A percentile compares a stretch with the other conserved stretches of the same genome.
Conservation (phyloP, 1,140 invertebrate species). For the Scaptomyza pallida region DNA sequence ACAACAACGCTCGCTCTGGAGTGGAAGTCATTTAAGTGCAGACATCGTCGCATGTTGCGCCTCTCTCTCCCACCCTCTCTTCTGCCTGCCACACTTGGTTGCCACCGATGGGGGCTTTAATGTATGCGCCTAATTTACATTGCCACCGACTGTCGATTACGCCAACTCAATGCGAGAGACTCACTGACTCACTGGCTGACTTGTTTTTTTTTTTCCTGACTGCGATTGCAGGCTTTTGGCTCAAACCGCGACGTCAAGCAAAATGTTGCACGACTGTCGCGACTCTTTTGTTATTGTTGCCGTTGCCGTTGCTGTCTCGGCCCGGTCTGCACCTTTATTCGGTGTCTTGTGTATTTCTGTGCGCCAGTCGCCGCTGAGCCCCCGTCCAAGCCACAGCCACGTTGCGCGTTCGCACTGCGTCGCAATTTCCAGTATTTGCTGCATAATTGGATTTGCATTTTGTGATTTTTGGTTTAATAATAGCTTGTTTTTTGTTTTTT, state of each 20-base stretch:
- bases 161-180: constrained; percentile 55
- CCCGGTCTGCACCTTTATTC: constrained; percentile 55
- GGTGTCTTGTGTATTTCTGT: constrained; percentile 55
- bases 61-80: not conserved
- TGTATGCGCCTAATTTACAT: constrained; percentile 75
- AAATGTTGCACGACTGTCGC: constrained; percentile 73
- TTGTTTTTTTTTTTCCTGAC: constrained; percentile 31
- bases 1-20: constrained; percentile 6
- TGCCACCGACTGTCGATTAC: constrained; percentile 64
- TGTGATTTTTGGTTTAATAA: constrained; percentile 46
- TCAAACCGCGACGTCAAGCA: constrained; percentile 54
- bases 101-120: constrained; percentile 42
- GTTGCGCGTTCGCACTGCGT: constrained; percentile 14
- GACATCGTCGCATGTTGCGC: constrained; percentile 42
- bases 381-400: constrained; percentile 60
- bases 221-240: constrained; percentile 65
- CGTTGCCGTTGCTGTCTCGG: constrained; percentile 41
- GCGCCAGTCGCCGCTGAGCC: constrained; percentile 65
- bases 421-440: constrained; percentile 22
- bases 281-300: constrained; percentile 14
- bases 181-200: constrained; percentile 45
- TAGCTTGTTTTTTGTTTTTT: constrained; percentile 29
- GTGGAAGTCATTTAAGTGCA: constrained; percentile 76
- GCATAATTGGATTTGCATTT: constrained; percentile 77
- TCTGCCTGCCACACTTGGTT: constrained; percentile 36